Base-by-base conservation (phyloP, 1,140 invertebrate genomes). In the Meteorus sp. region DNA sequence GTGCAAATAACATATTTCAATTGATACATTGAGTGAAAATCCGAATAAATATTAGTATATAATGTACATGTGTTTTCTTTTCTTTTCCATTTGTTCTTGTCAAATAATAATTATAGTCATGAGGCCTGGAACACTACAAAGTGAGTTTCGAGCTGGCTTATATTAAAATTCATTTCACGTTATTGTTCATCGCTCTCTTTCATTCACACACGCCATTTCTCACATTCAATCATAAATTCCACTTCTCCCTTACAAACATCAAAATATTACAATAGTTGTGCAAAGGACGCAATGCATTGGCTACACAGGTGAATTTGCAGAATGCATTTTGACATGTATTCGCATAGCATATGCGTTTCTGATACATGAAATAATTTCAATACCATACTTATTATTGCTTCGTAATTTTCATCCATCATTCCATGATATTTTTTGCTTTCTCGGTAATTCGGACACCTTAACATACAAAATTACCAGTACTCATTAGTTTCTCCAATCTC, bases 211-310 rank as follows among this genome's bases (percentile, higher is more conserved):
- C n/a, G n/a, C n/a, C 35, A 4, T n/a, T 39, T 39, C 8, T 11
- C 35, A 39, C 15, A 39, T 1, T 31, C 19, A 50, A 33, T 31
- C 13, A 50, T 25, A 25, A 15, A 48, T n/a, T 29, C 33, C 17
- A 17, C 8, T 50, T 33, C 19, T 29, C 8, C 9, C 35, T 39
- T 33, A 33, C n/a, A 50, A 27, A 7, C n/a, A 20, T 47, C 27
- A 47, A n/a, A 31, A 31, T 50, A 31, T 19, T 50, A 1, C 6
- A 13, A 50, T 50, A 50, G 47, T 22, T 50, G 47, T 33, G 47
- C 47, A 33, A 35, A 17, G 27, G 29, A 33, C 29, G 15, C 29
- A 9, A 50, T 47, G 44, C 44, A 47, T 47, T 25, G 23, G 44
- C 44, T 47, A 47, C 44, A 13, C 23, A 2, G 23, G 20, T 47